Conservation (phyloP, 2,113 vertebrate species). For the Aptenodytes patagonicus region DNA sequence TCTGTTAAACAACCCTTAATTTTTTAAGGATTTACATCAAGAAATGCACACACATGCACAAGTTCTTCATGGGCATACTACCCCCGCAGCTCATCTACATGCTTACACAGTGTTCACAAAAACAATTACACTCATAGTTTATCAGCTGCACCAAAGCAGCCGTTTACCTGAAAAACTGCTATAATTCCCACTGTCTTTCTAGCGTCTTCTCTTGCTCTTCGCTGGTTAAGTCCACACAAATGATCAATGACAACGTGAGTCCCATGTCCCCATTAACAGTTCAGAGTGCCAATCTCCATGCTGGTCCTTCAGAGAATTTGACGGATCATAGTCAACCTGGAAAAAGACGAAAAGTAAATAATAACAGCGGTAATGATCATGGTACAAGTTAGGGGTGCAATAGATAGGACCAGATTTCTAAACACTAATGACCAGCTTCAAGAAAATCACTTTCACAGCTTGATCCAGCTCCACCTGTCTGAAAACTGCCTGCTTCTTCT, state of each 20-base stretch:
- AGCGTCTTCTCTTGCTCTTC: slow-evolving; percentile 62
- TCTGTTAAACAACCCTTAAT: background rate
- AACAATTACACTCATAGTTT: background rate
- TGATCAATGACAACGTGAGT: slow-evolving; percentile 71
- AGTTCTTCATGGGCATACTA: background rate
- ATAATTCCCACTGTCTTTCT: slow-evolving; percentile 48
- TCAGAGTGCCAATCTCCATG: slow-evolving; percentile 64
- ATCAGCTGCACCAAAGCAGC: background rate
- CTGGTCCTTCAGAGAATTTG: slow-evolving; percentile 61
- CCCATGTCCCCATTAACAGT: slow-evolving; percentile 82
- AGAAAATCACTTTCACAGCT: slow-evolving; percentile 75
- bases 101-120: background rate
- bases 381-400: slow-evolving; percentile 33
- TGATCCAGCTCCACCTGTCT: slow-evolving; percentile 80
- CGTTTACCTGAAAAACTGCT: slow-evolving; percentile 73
- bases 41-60: rapidly evolving
- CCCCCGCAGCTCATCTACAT: background rate
- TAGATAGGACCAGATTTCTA: slow-evolving; percentile 61
- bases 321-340: slow-evolving; percentile 73
- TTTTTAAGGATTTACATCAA: background rate
- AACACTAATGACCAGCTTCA: slow-evolving; percentile 76
- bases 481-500: slow-evolving; percentile 77
- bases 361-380: background rate
- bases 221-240: slow-evolving; percentile 73
- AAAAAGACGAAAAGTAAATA: slow-evolving; percentile 64